phyloP scores from a whole-genome alignment of 2,113 vertebrate species.

The Cynoglossus semilaevis region DNA sequence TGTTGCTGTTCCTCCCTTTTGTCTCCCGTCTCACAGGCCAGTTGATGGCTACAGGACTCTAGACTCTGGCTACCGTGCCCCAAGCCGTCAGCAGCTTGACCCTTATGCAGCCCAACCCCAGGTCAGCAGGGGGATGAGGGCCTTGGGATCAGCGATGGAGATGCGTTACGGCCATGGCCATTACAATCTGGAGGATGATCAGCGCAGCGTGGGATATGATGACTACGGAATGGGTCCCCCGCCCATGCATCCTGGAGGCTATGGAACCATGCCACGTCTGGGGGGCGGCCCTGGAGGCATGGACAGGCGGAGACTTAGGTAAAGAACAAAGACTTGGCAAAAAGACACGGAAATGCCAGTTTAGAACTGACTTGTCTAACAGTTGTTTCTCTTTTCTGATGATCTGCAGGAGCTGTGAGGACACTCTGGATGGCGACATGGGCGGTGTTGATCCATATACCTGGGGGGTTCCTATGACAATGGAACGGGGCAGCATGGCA shows the following conservation, averaged over 20 bases:
- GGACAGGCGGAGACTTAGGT: conserved; percentile 87
- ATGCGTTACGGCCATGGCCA: conserved; percentile 85
- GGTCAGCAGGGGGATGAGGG: conserved; percentile 79
- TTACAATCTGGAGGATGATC: conserved; percentile 89
- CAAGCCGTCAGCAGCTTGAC: conserved; percentile 86
- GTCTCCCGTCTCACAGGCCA: conserved; percentile 60
- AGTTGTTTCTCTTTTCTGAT: background rate
- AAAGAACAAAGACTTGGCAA: conserved; percentile 7
- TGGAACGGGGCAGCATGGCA: conserved; percentile 89
- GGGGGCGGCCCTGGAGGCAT: conserved; percentile 66
- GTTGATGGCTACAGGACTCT: conserved; percentile 79
- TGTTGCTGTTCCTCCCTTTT: background rate
- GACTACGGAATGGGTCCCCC: conserved; percentile 84
- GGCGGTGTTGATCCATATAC: conserved; percentile 82
- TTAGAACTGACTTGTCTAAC: background rate
- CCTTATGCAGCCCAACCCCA: conserved; percentile 89
- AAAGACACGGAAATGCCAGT: background rate
- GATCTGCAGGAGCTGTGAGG: conserved; percentile 86
- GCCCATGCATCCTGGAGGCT: conserved; percentile 81
- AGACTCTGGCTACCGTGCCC: conserved; percentile 86
- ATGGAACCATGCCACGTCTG: conserved; percentile 85
- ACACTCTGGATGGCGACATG: conserved; percentile 89
- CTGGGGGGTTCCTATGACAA: conserved; percentile 78
- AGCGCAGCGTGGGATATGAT: conserved; percentile 89
- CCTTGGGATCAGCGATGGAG: conserved; percentile 88